Evolutionary conservation across 2,888 invertebrate genomes (phyloP), one percentile per base, ranked within the genome.

Genomic region (Folsomia manolachei): DNA sequence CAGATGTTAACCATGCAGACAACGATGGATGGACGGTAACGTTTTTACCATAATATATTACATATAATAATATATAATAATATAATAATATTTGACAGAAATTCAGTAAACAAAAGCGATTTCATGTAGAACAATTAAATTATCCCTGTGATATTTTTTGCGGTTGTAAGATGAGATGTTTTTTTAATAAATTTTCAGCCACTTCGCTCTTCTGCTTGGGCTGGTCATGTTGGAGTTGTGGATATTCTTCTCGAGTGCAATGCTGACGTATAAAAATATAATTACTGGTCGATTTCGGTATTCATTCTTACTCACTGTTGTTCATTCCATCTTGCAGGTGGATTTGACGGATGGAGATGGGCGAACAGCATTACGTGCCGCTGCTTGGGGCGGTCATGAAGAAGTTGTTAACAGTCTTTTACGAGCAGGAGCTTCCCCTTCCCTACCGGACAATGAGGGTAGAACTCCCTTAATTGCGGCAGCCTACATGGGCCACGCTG

Each of bases 401-500:
- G 91, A 92, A 79, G 84, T 81, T 14, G 79, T 81, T 24, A 71
- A 71, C 51, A 79, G 79, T 75, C 71, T 81, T 65, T 74, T 81
- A 9, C 69, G 71, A 70, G 79, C 91, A 66, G 91, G 92, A 0
- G 93, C 93, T 0, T 88, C 88, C 80, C 90, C 92, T 0, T 93
- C 93, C 84, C 87, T 90, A 24, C 91, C 93, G 1, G 97, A 97
- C 84, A 90, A 92, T 27, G 94, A 95, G 83, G 94, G 93, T 19
- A 88, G 97, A 78, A 97, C 97, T 0, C 94, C 97, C 0, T 87
- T 97, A 61, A 92, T 97, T 77, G 97, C 97, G 0, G 95, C 96
- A 21, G 95, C 96, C 0, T 97, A 96, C 84, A 97, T 96, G 96
- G 94, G 95, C 0, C 95, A 95, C 84, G 90, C 91, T n/a, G 93